These are phyloP conservation scores for Salticus scenicus DNA, from an alignment of 2,888 invertebrate species.

Conservation along the genomic window DNA sequence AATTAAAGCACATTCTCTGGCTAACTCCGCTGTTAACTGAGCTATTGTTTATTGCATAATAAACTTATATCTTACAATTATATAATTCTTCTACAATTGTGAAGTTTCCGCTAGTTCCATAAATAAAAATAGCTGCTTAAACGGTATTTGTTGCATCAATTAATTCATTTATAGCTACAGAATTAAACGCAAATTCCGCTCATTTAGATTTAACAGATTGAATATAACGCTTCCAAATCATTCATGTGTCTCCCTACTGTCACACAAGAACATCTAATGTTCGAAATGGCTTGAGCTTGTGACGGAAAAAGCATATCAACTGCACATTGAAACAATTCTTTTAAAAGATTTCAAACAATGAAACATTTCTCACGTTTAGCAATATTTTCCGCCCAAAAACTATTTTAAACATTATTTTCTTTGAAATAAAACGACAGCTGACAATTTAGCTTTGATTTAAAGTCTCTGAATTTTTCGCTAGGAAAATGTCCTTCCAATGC, in stretches of 20 bases:
- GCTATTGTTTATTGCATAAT: no score
- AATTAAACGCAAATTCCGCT: neutral
- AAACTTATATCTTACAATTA: no score
- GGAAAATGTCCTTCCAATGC: neutral
- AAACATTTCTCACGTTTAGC: neutral
- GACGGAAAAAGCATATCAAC: neutral
- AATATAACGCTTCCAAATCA: neutral
- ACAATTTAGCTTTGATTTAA: neutral
- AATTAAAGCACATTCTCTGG: no score
- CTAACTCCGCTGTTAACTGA: no score
- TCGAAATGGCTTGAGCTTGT: neutral
- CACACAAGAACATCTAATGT: conserved; percentile 17
- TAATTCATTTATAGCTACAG: neutral
- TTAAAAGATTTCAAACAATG: neutral
- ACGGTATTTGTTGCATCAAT: neutral
- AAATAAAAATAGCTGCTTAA: neutral
- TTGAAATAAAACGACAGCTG: neutral
- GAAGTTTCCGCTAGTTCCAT: neutral
- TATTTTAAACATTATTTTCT: neutral
- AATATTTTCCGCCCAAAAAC: neutral
- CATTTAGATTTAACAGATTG: neutral
- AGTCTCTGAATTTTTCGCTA: neutral
- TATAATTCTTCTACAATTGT: neutral
- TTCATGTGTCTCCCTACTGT: neutral
- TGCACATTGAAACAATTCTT: neutral